Conservation (phyloP, 2,888 invertebrate genomes). For the Mellilla xanthometata region DNA sequence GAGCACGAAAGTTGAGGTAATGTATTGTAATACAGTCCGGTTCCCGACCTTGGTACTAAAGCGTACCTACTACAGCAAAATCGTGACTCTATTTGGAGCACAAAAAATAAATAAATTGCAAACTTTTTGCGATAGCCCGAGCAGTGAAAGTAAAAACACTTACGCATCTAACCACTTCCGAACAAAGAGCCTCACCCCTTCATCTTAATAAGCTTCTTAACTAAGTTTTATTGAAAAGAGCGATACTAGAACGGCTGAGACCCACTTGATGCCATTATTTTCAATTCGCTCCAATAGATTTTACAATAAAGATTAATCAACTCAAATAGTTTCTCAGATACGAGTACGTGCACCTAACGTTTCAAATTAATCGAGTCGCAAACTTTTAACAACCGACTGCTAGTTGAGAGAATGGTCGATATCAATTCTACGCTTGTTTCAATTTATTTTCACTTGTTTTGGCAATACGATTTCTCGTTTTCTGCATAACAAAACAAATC, state of each 20-base stretch:
- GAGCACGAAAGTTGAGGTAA: slow-evolving; percentile 61
- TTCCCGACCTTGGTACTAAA: slow-evolving; percentile 70
- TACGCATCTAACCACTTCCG: slow-evolving; percentile 22
- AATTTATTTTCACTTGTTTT: slow-evolving; percentile 26
- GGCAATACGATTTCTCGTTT: slow-evolving; percentile 36
- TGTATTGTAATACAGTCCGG: slow-evolving; percentile 62
- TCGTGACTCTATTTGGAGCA: slow-evolving; percentile 64
- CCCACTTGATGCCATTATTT: slow-evolving; percentile 34
- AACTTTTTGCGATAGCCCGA: slow-evolving; percentile 57
- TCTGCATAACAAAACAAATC: slow-evolving; percentile 35
- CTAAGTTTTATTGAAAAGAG: slow-evolving; percentile 37
- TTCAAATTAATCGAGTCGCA: slow-evolving; percentile 28
- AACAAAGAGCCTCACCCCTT: slow-evolving; percentile 33
- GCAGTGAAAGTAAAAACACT: slow-evolving; percentile 64
- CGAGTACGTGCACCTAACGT: slow-evolving; percentile 26
- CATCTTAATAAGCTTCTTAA: slow-evolving; percentile 33
- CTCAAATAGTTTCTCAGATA: slow-evolving; percentile 33
- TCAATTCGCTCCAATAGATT: slow-evolving; percentile 48
- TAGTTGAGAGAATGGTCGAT: slow-evolving; percentile 20
- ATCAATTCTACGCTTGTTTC: slow-evolving; percentile 15
- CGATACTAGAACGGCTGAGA: slow-evolving; percentile 32
- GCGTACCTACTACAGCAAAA: slow-evolving; percentile 41
- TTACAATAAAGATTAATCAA: slow-evolving; percentile 45
- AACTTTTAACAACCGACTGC: slow-evolving; percentile 19
- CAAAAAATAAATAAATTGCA: slow-evolving; percentile 62